Percentiles rank a stretch among this genome's conserved stretches.
Conservation (phyloP, 2,888 invertebrate species). For the Gryllus longicercus region DNA sequence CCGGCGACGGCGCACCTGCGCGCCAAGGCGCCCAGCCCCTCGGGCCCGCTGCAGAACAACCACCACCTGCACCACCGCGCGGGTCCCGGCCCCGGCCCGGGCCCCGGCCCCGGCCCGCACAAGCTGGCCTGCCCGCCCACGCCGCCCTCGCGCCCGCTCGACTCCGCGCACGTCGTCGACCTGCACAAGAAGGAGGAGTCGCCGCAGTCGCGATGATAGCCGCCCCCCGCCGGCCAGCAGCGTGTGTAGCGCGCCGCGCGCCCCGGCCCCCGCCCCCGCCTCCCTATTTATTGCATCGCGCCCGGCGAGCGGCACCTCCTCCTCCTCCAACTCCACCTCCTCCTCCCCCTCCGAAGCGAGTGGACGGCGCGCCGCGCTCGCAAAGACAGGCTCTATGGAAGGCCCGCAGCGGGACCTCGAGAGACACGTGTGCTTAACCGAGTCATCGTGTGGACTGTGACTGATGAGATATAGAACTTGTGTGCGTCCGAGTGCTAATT, state of each 20-base stretch:
- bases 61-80: slow-evolving; percentile 41
- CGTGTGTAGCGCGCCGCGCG: not conserved
- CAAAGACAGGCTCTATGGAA: slow-evolving; percentile 35
- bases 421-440: not conserved
- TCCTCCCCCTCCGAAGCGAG: slow-evolving; percentile 19
- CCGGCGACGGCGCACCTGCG: slow-evolving; percentile 51
- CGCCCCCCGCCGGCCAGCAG: slow-evolving; percentile 4
- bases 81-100: slow-evolving; percentile 1
- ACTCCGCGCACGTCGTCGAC: slow-evolving; percentile 31
- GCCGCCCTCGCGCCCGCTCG: slow-evolving; percentile 26
- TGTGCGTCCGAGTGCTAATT: slow-evolving; percentile 35
- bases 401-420: slow-evolving; percentile 35
- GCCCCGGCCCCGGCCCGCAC: slow-evolving; percentile 26
- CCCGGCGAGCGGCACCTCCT: too few species aligned
- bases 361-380: slow-evolving; percentile 31
- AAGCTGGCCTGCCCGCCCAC: slow-evolving; percentile 32
- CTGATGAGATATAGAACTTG: slow-evolving; percentile 27
- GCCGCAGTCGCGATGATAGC: slow-evolving; percentile 37
- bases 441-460: slow-evolving; percentile 29
- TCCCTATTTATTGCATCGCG: not conserved
- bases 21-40: slow-evolving; percentile 56
- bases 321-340: slow-evolving; percentile 29
- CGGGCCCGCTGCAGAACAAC: slow-evolving; percentile 44
- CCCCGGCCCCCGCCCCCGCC: too few species aligned
- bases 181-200: slow-evolving; percentile 37